Evolutionary conservation across 2,888 invertebrate species (phyloP), one percentile per base, ranked within the genome.

Genomic region (Alloplasta piceator): DNA sequence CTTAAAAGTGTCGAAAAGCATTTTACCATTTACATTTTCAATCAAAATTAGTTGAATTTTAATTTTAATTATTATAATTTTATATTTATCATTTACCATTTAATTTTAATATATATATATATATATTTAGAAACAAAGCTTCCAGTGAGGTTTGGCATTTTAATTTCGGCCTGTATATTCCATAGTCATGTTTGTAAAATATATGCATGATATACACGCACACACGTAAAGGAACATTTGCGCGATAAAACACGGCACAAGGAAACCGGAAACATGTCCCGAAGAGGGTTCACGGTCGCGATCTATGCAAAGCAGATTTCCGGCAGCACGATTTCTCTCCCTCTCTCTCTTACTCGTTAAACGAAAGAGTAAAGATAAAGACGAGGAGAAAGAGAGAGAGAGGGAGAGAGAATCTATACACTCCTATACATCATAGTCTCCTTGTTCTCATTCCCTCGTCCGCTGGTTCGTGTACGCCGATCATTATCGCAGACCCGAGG

Each of bases 211-310:
- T 56, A 56, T 56, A 68, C 26, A 26, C 26, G 26, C 61, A 26
- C 26, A 61, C 50, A 72, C 50, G 26, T 26, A 3, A 26, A 3
- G 26, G 26, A 26, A 26, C 3, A 26, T 50, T 63, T 9, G 39
- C 6, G 60, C 12, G 66, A 67, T 74, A 67, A 74, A 58, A 74
- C 55, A 74, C 58, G 48, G 26, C 46, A 58, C 48, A 48, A n/a
- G 73, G 66, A 60, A 72, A 67, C 79, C 81, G 81, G 81, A 81
- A 81, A 66, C 73, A 78, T 52, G 63, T 41, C 46, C 14, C 58
- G 60, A 75, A 75, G 83, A 84, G 79, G 82, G 85, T 85, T 85
- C 85, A 84, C 75, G 84, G 84, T 80, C 85, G 81, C 81, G 83
- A 80, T 83, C 79, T 84, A 85, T 84, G 85, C 83, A 84, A 85